phyloP scores from a whole-genome alignment of 2,797 vertebrate species.

The Synanceia verrucosa region DNA sequence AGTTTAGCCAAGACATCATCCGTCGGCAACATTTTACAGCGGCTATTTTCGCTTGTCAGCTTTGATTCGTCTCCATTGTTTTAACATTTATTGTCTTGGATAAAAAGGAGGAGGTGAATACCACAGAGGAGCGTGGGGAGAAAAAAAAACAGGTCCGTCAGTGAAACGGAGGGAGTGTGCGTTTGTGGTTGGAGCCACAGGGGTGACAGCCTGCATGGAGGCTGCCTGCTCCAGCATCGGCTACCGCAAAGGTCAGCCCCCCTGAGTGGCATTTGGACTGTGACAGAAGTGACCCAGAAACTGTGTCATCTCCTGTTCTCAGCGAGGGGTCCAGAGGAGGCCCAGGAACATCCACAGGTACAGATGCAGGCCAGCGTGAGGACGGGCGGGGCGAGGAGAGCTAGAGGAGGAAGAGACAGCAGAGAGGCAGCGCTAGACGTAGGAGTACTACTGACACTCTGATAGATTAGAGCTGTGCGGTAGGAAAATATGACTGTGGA shows the following conservation, averaged over 20 bases:
- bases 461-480: conserved; percentile 64
- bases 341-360: conserved; percentile 37
- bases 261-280: conserved; percentile 77
- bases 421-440: background rate
- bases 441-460: conserved; percentile 63
- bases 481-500: conserved; percentile 65
- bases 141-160: conserved; percentile 23
- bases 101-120: conserved; percentile 34
- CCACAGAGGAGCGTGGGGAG: conserved; percentile 6
- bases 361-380: conserved; percentile 36
- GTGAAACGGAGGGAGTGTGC: conserved; percentile 13
- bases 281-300: conserved; percentile 79
- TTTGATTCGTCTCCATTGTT: conserved; percentile 47
- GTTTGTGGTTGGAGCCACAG: conserved; percentile 49
- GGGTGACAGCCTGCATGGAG: conserved; percentile 60
- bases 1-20: conserved; percentile 46
- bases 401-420: conserved; percentile 22
- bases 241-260: conserved; percentile 78
- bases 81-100: conserved; percentile 49
- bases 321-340: conserved; percentile 47
- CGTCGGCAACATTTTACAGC: conserved; percentile 50
- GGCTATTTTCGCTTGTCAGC: conserved; percentile 52
- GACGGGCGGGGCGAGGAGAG: conserved; percentile 14
- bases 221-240: conserved; percentile 40
- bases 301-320: conserved; percentile 60